These are phyloP conservation scores for Villa cingulata DNA, from an alignment of 2,888 invertebrate genomes.

Conservation along the genomic window DNA sequence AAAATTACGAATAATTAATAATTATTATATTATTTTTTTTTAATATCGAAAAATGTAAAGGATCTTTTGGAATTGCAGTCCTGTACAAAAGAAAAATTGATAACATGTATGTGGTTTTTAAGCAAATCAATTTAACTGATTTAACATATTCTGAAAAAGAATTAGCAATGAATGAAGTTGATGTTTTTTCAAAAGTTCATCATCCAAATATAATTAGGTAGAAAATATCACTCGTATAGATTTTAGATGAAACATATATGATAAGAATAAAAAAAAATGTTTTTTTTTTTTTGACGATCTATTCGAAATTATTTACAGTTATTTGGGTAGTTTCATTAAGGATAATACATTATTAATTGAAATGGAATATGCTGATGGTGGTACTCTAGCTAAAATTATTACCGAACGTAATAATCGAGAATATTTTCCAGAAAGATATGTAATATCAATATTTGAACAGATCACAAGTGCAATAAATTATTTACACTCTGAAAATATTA, in stretches of 20 bases:
- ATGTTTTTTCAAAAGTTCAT: constrained; percentile 52
- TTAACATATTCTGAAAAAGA: constrained; percentile 50
- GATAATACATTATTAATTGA: constrained; percentile 58
- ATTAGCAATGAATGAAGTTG: constrained; percentile 54
- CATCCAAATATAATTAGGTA: constrained; percentile 57
- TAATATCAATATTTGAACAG: constrained; percentile 50
- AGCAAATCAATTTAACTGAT: constrained; percentile 58
- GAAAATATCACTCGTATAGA: neutral
- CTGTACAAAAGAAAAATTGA: constrained; percentile 50
- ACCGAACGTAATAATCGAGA: constrained; percentile 35
- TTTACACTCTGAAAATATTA: constrained; percentile 54
- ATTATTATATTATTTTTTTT: constrained; percentile 1
- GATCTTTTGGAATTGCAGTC: constrained; percentile 58
- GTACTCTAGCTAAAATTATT: constrained; percentile 53
- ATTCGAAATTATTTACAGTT: constrained; percentile 39
- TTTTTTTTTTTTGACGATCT: neutral
- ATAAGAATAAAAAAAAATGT: neutral
- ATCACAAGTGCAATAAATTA: constrained; percentile 54
- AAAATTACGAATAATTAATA: neutral
- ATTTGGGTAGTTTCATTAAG: constrained; percentile 58
- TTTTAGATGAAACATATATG: neutral
- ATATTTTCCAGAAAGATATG: constrained; percentile 46
- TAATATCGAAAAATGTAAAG: constrained; percentile 18
- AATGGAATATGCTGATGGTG: constrained; percentile 69
- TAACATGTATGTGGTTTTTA: constrained; percentile 52